Conservation (phyloP, 2,797 vertebrate genomes). For the Peromyscus attwateri region DNA sequence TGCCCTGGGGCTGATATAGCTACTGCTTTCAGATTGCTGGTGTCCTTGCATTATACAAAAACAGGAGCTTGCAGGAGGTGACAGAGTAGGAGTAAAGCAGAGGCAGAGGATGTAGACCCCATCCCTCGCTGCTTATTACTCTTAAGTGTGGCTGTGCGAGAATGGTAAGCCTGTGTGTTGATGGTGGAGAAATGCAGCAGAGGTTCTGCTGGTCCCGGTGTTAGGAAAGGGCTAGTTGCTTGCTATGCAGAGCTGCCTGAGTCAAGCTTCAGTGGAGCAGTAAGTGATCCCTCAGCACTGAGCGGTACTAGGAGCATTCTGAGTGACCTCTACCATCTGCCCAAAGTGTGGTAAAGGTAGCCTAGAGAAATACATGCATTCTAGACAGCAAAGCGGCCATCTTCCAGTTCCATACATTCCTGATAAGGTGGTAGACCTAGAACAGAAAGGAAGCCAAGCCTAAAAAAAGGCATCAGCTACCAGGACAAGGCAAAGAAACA, state of each 20-base stretch:
- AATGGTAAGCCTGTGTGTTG: accelerated
- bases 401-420: accelerated
- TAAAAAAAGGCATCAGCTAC: neutral
- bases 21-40: neutral
- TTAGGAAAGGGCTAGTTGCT: neutral
- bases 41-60: accelerated
- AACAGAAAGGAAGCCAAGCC: neutral
- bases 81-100: too few species aligned
- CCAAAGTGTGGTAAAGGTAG: accelerated
- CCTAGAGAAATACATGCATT: neutral
- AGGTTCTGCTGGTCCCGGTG: accelerated
- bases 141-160: neutral
- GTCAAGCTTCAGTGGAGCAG: accelerated
- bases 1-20: accelerated
- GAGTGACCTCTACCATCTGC: accelerated
- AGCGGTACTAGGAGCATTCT: too few species aligned
- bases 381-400: neutral
- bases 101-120: neutral
- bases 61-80: neutral
- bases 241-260: neutral
- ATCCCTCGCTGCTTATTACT: accelerated
- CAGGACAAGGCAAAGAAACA: too few species aligned
- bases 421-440: neutral
- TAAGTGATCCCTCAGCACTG: too few species aligned
- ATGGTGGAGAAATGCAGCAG: neutral